Conservation (phyloP, 2,888 invertebrate genomes). For the Rhagium mordax region DNA sequence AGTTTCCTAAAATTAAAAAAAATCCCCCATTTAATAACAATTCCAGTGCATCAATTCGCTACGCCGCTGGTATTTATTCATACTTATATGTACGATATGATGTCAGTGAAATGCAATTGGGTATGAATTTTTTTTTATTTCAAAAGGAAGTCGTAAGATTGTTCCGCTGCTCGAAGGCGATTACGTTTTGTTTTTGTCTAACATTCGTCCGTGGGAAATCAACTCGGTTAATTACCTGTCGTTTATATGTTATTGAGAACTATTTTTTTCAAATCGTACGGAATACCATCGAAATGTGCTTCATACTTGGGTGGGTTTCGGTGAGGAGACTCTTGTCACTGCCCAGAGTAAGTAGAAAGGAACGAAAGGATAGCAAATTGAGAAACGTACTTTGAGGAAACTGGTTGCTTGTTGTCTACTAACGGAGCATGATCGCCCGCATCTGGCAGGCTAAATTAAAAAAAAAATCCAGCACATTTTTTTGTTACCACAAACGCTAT, state of each 20-base stretch:
- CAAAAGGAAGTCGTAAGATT: slow-evolving; percentile 43
- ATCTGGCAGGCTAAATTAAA: too few relatives aligned
- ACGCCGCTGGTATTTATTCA: slow-evolving; percentile 37
- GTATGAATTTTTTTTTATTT: slow-evolving; percentile 41
- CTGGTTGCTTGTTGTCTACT: too few relatives aligned
- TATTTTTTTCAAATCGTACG: slow-evolving; percentile 34
- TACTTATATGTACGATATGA: slow-evolving; percentile 31
- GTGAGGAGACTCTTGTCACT: too few relatives aligned
- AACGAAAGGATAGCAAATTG: too few relatives aligned
- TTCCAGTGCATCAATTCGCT: neutral
- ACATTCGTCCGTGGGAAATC: slow-evolving; percentile 44
- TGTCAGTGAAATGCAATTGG: slow-evolving; percentile 44
- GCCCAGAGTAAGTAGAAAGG: too few relatives aligned
- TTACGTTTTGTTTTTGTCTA: slow-evolving; percentile 44
- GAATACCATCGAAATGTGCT: neutral
- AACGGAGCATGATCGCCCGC: too few relatives aligned
- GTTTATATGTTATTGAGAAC: slow-evolving; percentile 42
- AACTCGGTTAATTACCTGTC: slow-evolving; percentile 43
- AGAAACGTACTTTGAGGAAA: too few relatives aligned
- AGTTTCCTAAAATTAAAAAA: too few relatives aligned
- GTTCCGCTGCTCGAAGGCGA: slow-evolving; percentile 43
- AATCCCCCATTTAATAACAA: neutral
- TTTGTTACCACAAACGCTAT: too few relatives aligned
- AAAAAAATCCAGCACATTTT: too few relatives aligned
- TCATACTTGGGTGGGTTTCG: neutral